Conservation (phyloP, 2,113 vertebrate species). For the Daboia siamensis region DNA sequence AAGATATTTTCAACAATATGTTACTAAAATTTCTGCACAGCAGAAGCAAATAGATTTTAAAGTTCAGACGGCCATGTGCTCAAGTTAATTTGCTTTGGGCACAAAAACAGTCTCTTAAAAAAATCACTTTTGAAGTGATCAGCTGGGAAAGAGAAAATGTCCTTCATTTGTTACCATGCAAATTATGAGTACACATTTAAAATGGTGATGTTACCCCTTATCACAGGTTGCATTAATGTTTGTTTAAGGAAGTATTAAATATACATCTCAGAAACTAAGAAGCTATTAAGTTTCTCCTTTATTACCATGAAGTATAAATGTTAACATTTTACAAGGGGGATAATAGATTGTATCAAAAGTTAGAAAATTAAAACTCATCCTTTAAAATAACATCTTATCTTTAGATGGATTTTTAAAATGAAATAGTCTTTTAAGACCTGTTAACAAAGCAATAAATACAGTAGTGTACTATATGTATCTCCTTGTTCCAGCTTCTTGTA, state of each 20-base stretch:
- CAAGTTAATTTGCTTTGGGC: constrained; percentile 62
- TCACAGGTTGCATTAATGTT: constrained; percentile 30
- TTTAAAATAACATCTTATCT: constrained; percentile 49
- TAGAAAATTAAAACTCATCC: constrained; percentile 55
- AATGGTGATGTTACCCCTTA: constrained; percentile 8
- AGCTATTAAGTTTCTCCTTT: constrained; percentile 40
- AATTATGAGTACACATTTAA: constrained; percentile 25
- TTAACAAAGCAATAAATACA: constrained; percentile 11
- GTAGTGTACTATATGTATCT: neutral
- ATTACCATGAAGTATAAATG: constrained; percentile 57
- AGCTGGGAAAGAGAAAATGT: constrained; percentile 34
- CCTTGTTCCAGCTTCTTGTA: neutral
- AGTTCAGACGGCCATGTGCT: constrained; percentile 50
- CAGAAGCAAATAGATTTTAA: constrained; percentile 67
- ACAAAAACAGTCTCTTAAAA: constrained; percentile 26
- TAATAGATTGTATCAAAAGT: constrained; percentile 64
- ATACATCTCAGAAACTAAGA: constrained; percentile 49
- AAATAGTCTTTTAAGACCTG: constrained; percentile 15
- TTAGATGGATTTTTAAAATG: constrained; percentile 26
- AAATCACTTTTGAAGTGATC: constrained; percentile 40
- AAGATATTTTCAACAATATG: constrained; percentile 56
- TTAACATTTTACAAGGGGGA: constrained; percentile 48
- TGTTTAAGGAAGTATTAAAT: constrained; percentile 41
- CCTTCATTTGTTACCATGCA: constrained; percentile 30
- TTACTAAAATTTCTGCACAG: constrained; percentile 71